A percentile compares a stretch with the other conserved stretches of the same genome.
Evolutionary conservation across 64 coral and sea anemone species (phyloP).

Genomic region (Pocillopora verrucosa): DNA sequence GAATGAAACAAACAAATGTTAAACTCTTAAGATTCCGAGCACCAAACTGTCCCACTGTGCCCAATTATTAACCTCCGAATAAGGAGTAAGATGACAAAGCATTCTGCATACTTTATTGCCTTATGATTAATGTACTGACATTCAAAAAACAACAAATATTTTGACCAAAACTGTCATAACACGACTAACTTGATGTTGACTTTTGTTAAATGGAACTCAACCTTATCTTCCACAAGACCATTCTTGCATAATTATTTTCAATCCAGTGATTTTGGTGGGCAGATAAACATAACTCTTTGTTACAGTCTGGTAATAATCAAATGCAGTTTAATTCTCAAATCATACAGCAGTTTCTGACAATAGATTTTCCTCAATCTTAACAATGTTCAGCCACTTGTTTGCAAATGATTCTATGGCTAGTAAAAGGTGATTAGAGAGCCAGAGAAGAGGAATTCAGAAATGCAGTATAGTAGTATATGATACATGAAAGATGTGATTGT

Average conservation of each 20-base stretch:
- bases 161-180: constrained; percentile 28
- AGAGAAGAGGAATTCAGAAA: too few relatives aligned
- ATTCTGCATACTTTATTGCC: background rate
- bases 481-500: too few relatives aligned
- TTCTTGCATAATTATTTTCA: constrained; percentile 13
- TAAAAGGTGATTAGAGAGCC: too few relatives aligned
- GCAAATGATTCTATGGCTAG: too few relatives aligned
- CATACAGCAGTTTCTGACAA: too few relatives aligned
- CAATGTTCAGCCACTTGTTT: too few relatives aligned
- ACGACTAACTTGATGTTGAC: background rate
- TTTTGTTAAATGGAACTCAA: background rate
- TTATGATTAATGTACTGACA: background rate
- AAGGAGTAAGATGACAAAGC: background rate
- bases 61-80: background rate
- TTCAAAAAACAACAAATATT: background rate
- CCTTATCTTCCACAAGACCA: background rate
- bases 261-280: background rate
- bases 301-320: too few relatives aligned
- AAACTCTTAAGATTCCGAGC: background rate
- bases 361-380: too few relatives aligned
- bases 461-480: too few relatives aligned
- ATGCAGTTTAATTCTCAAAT: too few relatives aligned
- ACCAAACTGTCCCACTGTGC: background rate
- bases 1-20: constrained; percentile 1
- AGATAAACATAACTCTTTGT: background rate